Evolutionary conservation across 1,140 invertebrate species (phyloP), one percentile per base, ranked within the genome.

Genomic region (Cepaea nemoralis): DNA sequence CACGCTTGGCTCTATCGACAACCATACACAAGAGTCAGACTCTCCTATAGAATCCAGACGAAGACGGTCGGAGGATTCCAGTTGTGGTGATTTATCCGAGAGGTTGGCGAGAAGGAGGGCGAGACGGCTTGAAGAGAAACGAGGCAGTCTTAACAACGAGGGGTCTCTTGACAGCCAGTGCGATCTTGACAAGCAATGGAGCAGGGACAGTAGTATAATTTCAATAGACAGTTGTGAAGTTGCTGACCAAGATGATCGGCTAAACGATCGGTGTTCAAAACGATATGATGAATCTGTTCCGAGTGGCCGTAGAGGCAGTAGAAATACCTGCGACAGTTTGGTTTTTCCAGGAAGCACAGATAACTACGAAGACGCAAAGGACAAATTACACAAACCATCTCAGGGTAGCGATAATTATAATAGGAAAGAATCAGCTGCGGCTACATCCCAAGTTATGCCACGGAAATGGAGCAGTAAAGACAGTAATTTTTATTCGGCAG

Each of bases 21-120:
- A 70, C 14, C 67, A 67, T n/a, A 67, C 33, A n/a, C 63, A n/a
- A 67, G 63, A 40, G 16, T 8, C 16, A n/a, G 33, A 70, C 3
- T 14, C 67, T 24, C 2, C 8, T 2, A 70, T 19, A 35, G 31
- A 33, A 3, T 70, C 67, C 5, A 70, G 6, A 3, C 6, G 67
- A n/a, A 6, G 67, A n/a, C 33, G 31, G 31, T 70, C 67, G 8
- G 67, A 70, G 31, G 67, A 33, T n/a, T 37, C 67, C 67, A 70
- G 5, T 6, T 70, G 33, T 24, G n/a, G 33, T 37, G 67, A 70
- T 70, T 35, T 70, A 33, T 35, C 67, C 14, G 67, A 70, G 67
- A 35, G 67, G 67, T 40, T 70, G 33, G 67, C 67, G 16, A 70
- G 39, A 35, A 35, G 67, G 39, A 70, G 67, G 67, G 67, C 67